Conservation (phyloP, 2,113 vertebrate species). For the Pao palembangensis region DNA sequence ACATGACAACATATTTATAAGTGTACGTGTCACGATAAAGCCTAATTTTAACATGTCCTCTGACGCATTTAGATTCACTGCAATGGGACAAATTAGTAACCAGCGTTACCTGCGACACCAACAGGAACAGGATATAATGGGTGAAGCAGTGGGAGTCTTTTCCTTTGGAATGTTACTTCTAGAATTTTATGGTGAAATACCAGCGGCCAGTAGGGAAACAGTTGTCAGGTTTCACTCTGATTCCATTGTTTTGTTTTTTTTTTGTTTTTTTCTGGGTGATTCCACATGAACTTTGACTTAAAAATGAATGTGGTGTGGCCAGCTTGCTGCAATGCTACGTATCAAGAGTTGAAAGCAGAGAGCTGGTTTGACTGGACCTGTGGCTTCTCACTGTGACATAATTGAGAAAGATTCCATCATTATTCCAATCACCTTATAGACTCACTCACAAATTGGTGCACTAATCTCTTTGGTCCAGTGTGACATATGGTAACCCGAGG, state of each 20-base stretch:
- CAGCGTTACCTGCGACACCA: background rate
- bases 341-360: background rate
- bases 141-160: background rate
- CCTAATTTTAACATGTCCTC: background rate
- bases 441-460: conserved; percentile 31
- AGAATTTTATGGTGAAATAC: background rate
- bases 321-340: background rate
- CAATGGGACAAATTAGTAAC: conserved; percentile 4
- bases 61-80: background rate
- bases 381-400: conserved; percentile 9
- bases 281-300: background rate
- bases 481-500: conserved; percentile 51
- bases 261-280: background rate
- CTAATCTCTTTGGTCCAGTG: conserved; percentile 58
- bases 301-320: background rate
- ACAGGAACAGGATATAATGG: background rate
- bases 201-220: background rate
- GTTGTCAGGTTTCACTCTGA: background rate
- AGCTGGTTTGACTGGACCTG: background rate
- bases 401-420: conserved; percentile 32
- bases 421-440: conserved; percentile 47
- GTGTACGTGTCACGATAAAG: conserved; percentile 6
- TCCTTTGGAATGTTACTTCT: background rate
- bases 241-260: background rate
- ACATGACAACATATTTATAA: background rate